Conservation (phyloP, 2,888 invertebrate species). For the Trichogramma evanescens region DNA sequence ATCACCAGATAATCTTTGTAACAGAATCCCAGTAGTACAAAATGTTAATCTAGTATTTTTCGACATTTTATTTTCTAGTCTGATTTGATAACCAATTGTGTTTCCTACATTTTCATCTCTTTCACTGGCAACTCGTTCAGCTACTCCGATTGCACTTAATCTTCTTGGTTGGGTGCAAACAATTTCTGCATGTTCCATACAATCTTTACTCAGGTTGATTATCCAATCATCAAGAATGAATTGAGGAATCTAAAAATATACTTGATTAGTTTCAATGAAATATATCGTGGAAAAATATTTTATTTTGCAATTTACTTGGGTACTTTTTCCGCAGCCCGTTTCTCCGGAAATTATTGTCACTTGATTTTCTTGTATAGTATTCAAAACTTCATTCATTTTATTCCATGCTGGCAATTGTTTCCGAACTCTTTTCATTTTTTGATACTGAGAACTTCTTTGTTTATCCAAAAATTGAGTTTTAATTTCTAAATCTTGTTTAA, state of each 20-base stretch:
- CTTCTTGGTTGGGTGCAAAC: constrained; percentile 88
- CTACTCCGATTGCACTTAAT: constrained; percentile 86
- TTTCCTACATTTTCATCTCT: constrained; percentile 71
- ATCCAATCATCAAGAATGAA: constrained; percentile 86
- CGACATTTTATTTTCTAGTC: constrained; percentile 72
- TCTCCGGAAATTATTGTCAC: constrained; percentile 74
- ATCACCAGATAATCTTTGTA: constrained; percentile 76
- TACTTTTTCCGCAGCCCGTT: constrained; percentile 79
- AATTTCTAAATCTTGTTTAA: constrained; percentile 58
- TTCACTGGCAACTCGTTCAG: constrained; percentile 85
- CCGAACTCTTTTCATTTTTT: constrained; percentile 59
- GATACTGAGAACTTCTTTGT: constrained; percentile 56
- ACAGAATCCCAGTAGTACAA: constrained; percentile 87
- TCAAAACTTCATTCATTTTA: constrained; percentile 62
- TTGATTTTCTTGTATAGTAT: constrained; percentile 58
- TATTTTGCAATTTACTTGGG: constrained; percentile 51
- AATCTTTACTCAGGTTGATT: constrained; percentile 50
- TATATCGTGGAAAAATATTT: neutral
- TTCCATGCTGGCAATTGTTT: constrained; percentile 67
- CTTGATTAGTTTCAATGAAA: neutral
- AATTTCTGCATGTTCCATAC: constrained; percentile 67
- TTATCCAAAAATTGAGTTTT: constrained; percentile 58
- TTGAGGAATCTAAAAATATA: constrained; percentile 67
- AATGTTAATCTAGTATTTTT: constrained; percentile 75
- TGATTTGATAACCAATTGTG: constrained; percentile 65